Evolutionary conservation across 2,797 vertebrate species (phyloP).

Genomic region (Eutrigla gurnardus): DNA sequence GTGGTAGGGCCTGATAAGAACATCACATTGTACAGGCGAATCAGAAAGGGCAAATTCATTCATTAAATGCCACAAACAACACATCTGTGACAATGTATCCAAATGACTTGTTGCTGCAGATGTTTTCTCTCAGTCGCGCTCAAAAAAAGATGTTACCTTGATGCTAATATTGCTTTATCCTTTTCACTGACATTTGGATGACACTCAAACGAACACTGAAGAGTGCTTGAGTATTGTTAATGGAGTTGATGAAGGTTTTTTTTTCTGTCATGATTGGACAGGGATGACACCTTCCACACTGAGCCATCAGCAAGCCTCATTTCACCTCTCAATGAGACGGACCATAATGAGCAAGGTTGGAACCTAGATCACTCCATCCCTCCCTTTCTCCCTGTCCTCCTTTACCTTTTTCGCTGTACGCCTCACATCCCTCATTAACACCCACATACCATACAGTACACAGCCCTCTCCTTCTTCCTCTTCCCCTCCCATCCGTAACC

Average conservation of each 20-base stretch:
- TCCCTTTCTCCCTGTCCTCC: constrained; percentile 19
- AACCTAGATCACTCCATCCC: constrained; percentile 49
- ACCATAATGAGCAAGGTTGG: constrained; percentile 77
- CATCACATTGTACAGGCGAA: not conserved
- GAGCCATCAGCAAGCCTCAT: constrained; percentile 80
- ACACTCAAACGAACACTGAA: constrained; percentile 54
- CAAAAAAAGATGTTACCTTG: constrained; percentile 48
- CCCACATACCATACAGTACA: constrained; percentile 27
- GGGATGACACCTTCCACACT: constrained; percentile 64
- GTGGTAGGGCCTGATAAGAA: not conserved
- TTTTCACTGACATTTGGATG: constrained; percentile 58
- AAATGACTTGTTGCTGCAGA: not conserved
- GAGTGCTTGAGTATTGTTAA: constrained; percentile 55
- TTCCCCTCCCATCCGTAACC: constrained; percentile 66
- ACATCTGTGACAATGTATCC: not conserved
- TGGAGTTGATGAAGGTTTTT: constrained; percentile 59
- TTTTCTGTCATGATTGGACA: constrained; percentile 63
- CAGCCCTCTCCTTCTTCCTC: constrained; percentile 14
- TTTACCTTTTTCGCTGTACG: constrained; percentile 38
- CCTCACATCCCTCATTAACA: constrained; percentile 66
- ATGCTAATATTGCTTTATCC: constrained; percentile 55
- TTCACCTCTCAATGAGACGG: constrained; percentile 78
- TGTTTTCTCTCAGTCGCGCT: constrained; percentile 9
- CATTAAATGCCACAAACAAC: not conserved
- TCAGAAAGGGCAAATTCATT: not conserved